Evolutionary conservation across 2,113 vertebrate species (phyloP).

Genomic region (Trematocara macrostoma): DNA sequence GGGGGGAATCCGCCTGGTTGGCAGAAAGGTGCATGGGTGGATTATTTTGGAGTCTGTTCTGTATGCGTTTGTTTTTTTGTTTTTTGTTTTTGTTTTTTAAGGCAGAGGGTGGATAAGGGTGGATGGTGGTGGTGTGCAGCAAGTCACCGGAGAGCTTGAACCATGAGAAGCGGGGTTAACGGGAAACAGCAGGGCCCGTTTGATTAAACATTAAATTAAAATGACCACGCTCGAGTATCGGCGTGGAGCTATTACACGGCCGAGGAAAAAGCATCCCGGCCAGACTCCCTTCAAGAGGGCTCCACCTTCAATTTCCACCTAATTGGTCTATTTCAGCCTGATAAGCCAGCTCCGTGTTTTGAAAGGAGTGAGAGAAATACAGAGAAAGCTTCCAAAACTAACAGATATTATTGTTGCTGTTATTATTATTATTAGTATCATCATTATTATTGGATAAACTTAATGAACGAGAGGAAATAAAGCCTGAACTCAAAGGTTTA

Average conservation of each 20-base stretch:
- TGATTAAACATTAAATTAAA: constrained; percentile 51
- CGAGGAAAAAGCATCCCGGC: not conserved
- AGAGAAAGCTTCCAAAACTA: not conserved
- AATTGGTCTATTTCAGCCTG: constrained; percentile 24
- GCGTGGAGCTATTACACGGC: not conserved
- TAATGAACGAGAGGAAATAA: not conserved
- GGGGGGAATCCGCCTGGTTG: not conserved
- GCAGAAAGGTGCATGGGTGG: not conserved
- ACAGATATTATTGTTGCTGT: not conserved
- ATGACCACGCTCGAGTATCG: constrained; percentile 1
- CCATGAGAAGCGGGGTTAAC: constrained; percentile 53
- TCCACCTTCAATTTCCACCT: constrained; percentile 11
- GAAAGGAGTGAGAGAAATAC: not conserved
- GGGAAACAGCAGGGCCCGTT: constrained; percentile 31
- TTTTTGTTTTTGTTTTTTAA: not conserved
- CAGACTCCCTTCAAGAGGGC: not conserved
- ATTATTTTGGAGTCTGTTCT: not conserved
- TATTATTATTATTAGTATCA: not conserved
- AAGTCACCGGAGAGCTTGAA: constrained; percentile 39
- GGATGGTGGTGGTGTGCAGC: not conserved
- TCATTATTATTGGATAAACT: not conserved
- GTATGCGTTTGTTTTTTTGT: not conserved
- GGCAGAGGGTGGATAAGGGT: not conserved
- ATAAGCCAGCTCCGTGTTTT: not conserved
- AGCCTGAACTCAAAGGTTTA: not conserved